phyloP scores from a whole-genome alignment of 2,888 invertebrate species.

The Myopa testacea region DNA sequence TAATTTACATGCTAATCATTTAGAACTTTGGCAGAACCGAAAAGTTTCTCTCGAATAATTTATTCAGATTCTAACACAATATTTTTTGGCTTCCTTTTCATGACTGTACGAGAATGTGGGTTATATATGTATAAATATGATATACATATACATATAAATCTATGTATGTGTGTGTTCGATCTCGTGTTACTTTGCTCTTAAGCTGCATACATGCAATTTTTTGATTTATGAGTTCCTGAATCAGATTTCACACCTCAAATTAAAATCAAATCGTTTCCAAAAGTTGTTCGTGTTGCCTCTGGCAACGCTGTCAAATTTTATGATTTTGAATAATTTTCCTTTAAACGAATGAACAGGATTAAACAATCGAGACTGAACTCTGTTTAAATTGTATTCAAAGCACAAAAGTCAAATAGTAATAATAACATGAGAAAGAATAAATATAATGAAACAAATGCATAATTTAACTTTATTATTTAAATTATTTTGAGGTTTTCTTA shows the following conservation, averaged over 20 bases:
- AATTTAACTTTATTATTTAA: background rate
- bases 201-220: constrained; percentile 11
- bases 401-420: background rate
- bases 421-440: too few relatives aligned
- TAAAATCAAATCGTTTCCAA: background rate
- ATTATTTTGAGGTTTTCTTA: too few relatives aligned
- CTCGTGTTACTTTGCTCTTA: constrained; percentile 17
- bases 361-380: too few relatives aligned
- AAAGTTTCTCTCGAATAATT: constrained; percentile 5
- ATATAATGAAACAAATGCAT: background rate
- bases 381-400: background rate
- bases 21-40: constrained; percentile 26
- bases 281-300: background rate
- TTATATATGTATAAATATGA: too few relatives aligned
- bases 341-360: background rate
- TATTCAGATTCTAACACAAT: too few relatives aligned
- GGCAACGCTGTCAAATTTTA: constrained; percentile 1
- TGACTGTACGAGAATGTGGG: background rate
- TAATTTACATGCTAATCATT: constrained; percentile 35
- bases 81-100: constrained; percentile 9
- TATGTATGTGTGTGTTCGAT: background rate
- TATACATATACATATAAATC: too few relatives aligned
- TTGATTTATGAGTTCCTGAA: constrained; percentile 34
- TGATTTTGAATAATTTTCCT: background rate
- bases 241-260: background rate